Evolutionary conservation across 2,888 invertebrate genomes (phyloP).

Genomic region (Beris morrisii): DNA sequence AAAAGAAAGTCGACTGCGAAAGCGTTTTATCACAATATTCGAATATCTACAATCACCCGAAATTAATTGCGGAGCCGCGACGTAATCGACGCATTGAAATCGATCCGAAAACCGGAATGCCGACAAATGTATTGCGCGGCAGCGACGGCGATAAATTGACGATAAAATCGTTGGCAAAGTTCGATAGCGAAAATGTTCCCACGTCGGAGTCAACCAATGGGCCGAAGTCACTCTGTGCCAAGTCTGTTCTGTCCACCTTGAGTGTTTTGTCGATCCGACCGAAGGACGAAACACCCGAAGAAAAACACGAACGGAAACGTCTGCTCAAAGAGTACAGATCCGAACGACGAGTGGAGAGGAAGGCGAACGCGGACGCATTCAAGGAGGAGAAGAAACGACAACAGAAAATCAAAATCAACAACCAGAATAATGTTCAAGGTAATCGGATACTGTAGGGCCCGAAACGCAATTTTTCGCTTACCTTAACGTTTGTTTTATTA

Average conservation of each 20-base stretch:
- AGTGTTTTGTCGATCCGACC: slow-evolving; percentile 70
- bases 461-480: slow-evolving; percentile 18
- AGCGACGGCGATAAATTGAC: slow-evolving; percentile 66
- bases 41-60: slow-evolving; percentile 90
- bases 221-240: slow-evolving; percentile 62
- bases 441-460: slow-evolving; percentile 60
- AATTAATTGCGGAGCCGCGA: slow-evolving; percentile 73
- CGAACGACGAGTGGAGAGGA: slow-evolving; percentile 79
- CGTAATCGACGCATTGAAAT: slow-evolving; percentile 67
- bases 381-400: slow-evolving; percentile 83
- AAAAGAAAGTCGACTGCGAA: slow-evolving; percentile 87
- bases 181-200: slow-evolving; percentile 58
- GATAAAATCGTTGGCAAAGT: slow-evolving; percentile 66
- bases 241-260: slow-evolving; percentile 69
- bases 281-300: slow-evolving; percentile 76
- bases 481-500: slow-evolving; percentile 43
- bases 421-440: slow-evolving; percentile 72
- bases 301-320: slow-evolving; percentile 75
- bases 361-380: slow-evolving; percentile 78
- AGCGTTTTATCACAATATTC: slow-evolving; percentile 88
- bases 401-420: slow-evolving; percentile 75
- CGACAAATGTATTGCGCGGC: slow-evolving; percentile 65
- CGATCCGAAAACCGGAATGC: slow-evolving; percentile 74
- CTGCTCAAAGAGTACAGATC: slow-evolving; percentile 75
- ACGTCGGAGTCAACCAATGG: slow-evolving; percentile 51